phyloP scores from a whole-genome alignment of 2,888 invertebrate genomes.

The Phytoseiulus persimilis region DNA sequence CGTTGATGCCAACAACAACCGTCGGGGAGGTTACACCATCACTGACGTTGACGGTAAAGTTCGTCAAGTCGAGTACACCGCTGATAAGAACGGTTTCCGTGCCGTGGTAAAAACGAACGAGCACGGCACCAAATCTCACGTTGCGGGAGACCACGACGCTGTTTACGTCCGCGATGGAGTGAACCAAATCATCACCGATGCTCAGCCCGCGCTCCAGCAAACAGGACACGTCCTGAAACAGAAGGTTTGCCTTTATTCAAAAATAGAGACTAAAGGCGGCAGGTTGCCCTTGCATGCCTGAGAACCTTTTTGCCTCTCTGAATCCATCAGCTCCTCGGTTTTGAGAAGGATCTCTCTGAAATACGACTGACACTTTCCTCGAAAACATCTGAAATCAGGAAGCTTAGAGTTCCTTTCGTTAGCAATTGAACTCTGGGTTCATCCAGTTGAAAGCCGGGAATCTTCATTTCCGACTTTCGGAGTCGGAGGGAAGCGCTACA shows the following conservation, averaged over 20 bases:
- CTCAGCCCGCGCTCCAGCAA: conserved; percentile 23
- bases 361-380: no score
- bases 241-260: neutral
- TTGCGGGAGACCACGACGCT: conserved; percentile 28
- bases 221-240: conserved; percentile 25
- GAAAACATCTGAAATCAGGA: no score
- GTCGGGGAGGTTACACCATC: conserved; percentile 19
- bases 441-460: no score
- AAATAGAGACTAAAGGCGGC: no score
- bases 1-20: conserved; percentile 29
- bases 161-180: conserved; percentile 26
- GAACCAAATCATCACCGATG: conserved; percentile 6
- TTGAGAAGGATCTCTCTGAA: no score
- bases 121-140: conserved; percentile 9
- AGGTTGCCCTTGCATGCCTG: no score
- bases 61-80: conserved; percentile 34
- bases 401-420: no score
- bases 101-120: conserved; percentile 22
- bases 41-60: conserved; percentile 27
- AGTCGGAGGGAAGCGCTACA: no score
- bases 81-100: conserved; percentile 25
- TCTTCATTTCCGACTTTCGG: no score
- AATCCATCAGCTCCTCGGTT: no score
- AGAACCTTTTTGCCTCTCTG: no score
- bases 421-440: no score